Conservation (phyloP, 2,888 invertebrate genomes). For the Melieria picta region DNA sequence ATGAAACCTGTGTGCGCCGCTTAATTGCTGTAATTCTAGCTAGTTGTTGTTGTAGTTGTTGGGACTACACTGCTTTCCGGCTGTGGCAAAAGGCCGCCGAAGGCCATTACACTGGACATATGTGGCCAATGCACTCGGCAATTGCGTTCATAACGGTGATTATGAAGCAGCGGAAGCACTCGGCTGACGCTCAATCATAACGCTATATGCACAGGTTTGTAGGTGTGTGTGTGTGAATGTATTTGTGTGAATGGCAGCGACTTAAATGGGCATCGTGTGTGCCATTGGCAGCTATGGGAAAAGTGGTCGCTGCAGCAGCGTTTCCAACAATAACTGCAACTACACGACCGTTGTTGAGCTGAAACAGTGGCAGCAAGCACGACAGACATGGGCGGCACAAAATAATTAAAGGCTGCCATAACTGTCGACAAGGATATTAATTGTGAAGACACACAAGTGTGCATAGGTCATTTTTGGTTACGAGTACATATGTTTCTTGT, state of each 20-base stretch:
- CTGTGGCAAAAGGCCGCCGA: no score
- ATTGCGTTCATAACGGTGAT: slow-evolving; percentile 4
- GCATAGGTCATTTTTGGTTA: not conserved
- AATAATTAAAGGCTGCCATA: not conserved
- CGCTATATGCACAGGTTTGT: not conserved
- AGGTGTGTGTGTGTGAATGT: not conserved
- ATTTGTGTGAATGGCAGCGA: not conserved
- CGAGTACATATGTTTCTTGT: no score
- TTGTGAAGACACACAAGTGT: not conserved
- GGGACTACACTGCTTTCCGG: no score
- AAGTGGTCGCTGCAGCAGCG: not conserved
- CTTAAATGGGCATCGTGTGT: not conserved
- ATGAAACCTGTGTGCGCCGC: no score
- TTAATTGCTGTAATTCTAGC: no score
- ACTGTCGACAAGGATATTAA: not conserved
- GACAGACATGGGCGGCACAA: not conserved
- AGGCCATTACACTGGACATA: no score
- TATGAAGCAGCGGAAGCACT: not conserved
- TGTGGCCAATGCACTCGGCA: not conserved
- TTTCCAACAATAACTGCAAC: not conserved
- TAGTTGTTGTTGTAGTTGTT: no score
- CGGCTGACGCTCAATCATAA: not conserved
- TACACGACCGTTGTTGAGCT: not conserved
- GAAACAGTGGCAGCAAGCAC: not conserved
- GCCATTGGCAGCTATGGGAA: not conserved